These are phyloP conservation scores for Aleadryas rufinucha DNA, from an alignment of 2,113 vertebrate genomes.

Conservation along the genomic window DNA sequence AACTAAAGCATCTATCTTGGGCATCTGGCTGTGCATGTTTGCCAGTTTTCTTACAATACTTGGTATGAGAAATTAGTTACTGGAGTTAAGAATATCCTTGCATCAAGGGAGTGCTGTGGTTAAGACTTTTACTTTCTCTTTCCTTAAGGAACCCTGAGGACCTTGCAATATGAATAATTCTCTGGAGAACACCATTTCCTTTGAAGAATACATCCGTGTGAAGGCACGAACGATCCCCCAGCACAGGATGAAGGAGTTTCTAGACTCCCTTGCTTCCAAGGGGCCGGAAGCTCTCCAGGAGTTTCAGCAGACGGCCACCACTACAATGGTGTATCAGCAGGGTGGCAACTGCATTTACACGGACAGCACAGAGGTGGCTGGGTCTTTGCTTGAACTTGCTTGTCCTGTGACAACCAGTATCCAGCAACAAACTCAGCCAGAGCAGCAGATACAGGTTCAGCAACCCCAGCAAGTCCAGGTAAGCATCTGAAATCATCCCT, in stretches of 20 bases:
- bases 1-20: conserved; percentile 3
- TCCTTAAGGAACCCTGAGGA: conserved; percentile 70
- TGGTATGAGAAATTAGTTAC: background rate
- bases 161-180: conserved; percentile 95
- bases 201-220: conserved; percentile 97
- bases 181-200: conserved; percentile 96
- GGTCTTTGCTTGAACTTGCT: conserved; percentile 95
- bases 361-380: conserved; percentile 98
- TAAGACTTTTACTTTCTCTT: conserved; percentile 51
- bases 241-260: conserved; percentile 99
- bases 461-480: conserved; percentile 83
- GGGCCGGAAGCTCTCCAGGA: conserved; percentile 96
- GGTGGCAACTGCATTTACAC: conserved; percentile 94
- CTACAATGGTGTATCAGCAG: conserved; percentile 95
- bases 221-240: conserved; percentile 96
- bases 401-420: conserved; percentile 90
- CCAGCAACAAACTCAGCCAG: conserved; percentile 78
- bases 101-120: background rate
- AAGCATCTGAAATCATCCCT: conserved; percentile 10
- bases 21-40: conserved; percentile 27
- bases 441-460: conserved; percentile 80
- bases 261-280: conserved; percentile 93
- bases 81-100: background rate
- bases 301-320: conserved; percentile 90
- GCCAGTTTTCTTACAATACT: background rate